Percentiles rank a stretch among this genome's conserved stretches.
Evolutionary conservation across 2,113 vertebrate species (phyloP).

Genomic region (Vulpes ferrilata): DNA sequence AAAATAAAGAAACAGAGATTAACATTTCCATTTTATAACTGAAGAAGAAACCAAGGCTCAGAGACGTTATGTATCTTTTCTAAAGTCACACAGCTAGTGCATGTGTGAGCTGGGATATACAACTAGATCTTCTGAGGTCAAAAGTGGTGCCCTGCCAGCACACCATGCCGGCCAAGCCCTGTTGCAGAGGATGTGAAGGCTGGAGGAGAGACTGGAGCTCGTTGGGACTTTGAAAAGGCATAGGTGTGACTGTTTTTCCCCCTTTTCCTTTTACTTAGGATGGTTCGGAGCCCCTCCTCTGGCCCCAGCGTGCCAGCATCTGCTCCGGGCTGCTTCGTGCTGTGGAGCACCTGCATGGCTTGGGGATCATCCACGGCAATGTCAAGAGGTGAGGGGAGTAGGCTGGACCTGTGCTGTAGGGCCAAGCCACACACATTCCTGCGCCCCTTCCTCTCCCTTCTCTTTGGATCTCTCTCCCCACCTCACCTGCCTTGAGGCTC

Average conservation of each 20-base stretch:
- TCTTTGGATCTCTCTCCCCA: background rate
- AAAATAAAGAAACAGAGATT: background rate
- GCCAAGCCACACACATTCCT: fast-evolving
- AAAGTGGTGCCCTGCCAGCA: background rate
- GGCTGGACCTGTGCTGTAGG: background rate
- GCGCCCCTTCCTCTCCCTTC: background rate
- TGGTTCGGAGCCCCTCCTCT: constrained; percentile 78
- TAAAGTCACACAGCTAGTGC: background rate
- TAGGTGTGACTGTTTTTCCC: background rate
- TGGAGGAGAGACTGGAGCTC: background rate
- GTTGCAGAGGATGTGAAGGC: background rate
- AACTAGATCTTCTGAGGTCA: background rate
- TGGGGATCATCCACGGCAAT: constrained; percentile 88
- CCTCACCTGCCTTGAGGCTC: background rate
- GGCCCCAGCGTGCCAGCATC: constrained; percentile 85
- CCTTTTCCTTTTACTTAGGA: constrained; percentile 77
- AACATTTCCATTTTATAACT: background rate
- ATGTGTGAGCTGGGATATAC: background rate
- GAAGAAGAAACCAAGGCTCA: background rate
- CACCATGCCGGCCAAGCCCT: background rate
- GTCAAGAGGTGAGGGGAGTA: constrained; percentile 87
- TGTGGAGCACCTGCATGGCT: constrained; percentile 85
- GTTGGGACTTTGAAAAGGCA: background rate
- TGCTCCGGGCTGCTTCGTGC: constrained; percentile 85
- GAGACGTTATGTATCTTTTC: background rate